Conservation (phyloP, 2,888 invertebrate species). For the Amiota minor region DNA sequence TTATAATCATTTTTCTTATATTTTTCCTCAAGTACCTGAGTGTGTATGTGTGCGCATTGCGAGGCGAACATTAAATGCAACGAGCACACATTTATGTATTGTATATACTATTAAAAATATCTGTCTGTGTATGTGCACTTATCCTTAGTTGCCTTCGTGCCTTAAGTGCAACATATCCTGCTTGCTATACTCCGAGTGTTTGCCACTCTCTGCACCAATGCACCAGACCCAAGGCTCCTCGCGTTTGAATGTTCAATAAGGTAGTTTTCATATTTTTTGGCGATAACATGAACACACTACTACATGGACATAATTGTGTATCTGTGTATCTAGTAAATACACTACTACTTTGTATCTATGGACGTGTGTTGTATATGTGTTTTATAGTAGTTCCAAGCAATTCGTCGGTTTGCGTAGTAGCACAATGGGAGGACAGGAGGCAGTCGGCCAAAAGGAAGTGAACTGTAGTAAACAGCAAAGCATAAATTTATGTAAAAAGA, state of each 20-base stretch:
- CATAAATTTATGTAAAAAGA: constrained; percentile 73
- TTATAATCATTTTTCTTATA: neutral
- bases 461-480: constrained; percentile 63
- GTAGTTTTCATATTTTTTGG: constrained; percentile 66
- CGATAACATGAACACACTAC: constrained; percentile 49
- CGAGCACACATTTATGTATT: neutral
- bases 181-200: neutral
- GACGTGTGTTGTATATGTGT: constrained; percentile 29
- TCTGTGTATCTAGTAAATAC: constrained; percentile 8
- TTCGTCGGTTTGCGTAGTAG: constrained; percentile 1
- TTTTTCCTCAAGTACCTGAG: neutral
- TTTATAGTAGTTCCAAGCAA: neutral
- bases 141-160: neutral
- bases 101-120: neutral
- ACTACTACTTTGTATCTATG: constrained; percentile 19
- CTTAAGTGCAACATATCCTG: neutral
- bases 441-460: constrained; percentile 42
- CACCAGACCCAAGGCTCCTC: constrained; percentile 30
- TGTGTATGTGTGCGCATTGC: constrained; percentile 2
- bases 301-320: constrained; percentile 24
- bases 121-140: neutral
- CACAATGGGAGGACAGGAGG: constrained; percentile 32
- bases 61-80: constrained; percentile 12
- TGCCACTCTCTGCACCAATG: neutral
- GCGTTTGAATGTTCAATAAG: constrained; percentile 43